Evolutionary conservation across 2,797 vertebrate species (phyloP), one percentile per base, ranked within the genome.

Genomic region (Malurus splendens): DNA sequence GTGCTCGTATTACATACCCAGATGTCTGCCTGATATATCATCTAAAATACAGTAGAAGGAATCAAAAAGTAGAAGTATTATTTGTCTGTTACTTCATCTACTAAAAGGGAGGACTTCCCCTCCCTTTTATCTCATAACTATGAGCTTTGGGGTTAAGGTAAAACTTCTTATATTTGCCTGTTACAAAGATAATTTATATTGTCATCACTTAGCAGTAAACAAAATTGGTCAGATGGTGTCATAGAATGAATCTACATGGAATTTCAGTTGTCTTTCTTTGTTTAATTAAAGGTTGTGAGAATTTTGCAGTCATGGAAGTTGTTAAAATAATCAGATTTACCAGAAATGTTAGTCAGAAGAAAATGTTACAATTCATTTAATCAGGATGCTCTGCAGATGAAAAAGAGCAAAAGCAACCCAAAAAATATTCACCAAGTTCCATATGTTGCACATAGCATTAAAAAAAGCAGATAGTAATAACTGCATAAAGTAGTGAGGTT

Each of bases 21-120:
- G 89, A 85, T 91, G 90, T 93, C 87, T 75, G 70, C 82, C 75
- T 75, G 88, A 87, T 71, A 42, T 8, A 66, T 32, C 17, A 38
- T 39, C 55, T 61, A 78, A 91, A 92, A 45, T 74, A 76, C 19
- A 87, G 66, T 52, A 65, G 48, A 80, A 74, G 4, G 12, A 88
- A 68, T 48, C 28, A 41, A 77, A 87, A 90, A 66, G 4, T 14
- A 61, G 10, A 90, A 85, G n/a, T 16, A 44, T 48, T 72, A 72
- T 27, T 60, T 64, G 18, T 24, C 64, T 3, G 0, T 36, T 90
- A 33, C 47, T 87, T 76, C 45, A 76, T 25, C 20, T 41, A 70
- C n/a, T n/a, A n/a, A n/a, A n/a, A n/a, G n/a, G n/a, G n/a, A n/a
- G 13, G 32, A 54, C 38, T 32, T 67, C 0, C 2, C 1, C 2